These are phyloP conservation scores for Lophura nycthemera DNA, from an alignment of 2,113 vertebrate genomes.

Conservation along the genomic window DNA sequence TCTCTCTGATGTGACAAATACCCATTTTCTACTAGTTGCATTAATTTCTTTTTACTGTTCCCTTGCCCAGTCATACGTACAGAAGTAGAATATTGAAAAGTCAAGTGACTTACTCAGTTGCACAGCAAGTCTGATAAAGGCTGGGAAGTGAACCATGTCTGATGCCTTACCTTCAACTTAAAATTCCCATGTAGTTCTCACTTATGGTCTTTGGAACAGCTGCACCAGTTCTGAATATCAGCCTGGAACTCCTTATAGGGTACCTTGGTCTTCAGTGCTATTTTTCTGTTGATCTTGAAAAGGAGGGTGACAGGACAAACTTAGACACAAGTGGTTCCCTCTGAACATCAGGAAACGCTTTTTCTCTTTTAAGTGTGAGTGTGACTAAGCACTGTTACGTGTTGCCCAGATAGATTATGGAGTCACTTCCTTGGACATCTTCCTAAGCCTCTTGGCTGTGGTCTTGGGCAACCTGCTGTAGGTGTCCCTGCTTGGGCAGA, in stretches of 20 bases:
- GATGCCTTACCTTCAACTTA: background rate
- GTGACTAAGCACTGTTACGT: rapidly evolving
- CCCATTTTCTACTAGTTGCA: rapidly evolving
- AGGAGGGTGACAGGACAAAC: background rate
- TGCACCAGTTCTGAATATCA: background rate
- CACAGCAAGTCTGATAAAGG: constrained; percentile 28
- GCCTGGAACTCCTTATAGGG: background rate
- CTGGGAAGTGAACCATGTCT: background rate
- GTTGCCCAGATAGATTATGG: background rate
- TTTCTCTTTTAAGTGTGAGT: background rate
- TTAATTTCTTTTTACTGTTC: background rate
- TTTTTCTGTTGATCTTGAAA: background rate
- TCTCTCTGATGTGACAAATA: background rate
- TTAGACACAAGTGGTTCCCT: background rate
- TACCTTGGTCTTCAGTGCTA: background rate
- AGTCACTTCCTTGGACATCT: background rate
- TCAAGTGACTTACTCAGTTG: background rate
- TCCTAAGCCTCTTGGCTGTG: background rate
- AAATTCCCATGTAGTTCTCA: background rate
- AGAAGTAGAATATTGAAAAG: background rate
- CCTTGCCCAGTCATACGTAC: background rate
- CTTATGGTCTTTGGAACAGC: background rate
- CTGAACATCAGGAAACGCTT: background rate
- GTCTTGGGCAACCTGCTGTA: background rate
- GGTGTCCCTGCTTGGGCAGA: background rate